Evolutionary conservation across 2,113 vertebrate genomes (phyloP).

Genomic region (Leptobrachium ailaonicum): DNA sequence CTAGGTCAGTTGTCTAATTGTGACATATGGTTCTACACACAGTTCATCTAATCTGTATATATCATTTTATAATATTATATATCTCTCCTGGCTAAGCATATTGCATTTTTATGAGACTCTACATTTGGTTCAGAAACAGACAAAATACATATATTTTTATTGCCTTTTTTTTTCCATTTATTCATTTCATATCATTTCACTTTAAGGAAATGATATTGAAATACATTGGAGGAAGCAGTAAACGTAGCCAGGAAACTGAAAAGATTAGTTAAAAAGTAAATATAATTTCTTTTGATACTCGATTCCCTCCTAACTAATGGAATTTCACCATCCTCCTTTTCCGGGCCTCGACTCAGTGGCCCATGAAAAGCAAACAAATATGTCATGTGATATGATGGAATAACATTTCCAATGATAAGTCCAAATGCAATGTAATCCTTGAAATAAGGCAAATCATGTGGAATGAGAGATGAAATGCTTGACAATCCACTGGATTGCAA

Average conservation of each 20-base stretch:
- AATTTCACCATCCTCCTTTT: slow-evolving; percentile 26
- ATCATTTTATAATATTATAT: neutral
- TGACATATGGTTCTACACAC: neutral
- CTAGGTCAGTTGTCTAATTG: neutral
- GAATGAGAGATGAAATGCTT: neutral
- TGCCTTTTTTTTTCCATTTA: neutral
- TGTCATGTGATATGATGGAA: slow-evolving; percentile 20
- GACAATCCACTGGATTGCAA: slow-evolving; percentile 1
- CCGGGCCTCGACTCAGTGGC: slow-evolving; percentile 8
- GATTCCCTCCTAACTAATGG: slow-evolving; percentile 25
- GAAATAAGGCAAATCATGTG: slow-evolving; percentile 21
- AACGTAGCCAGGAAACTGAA: slow-evolving; percentile 29
- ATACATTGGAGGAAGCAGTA: slow-evolving; percentile 11
- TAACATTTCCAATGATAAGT: slow-evolving; percentile 20
- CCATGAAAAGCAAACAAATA: slow-evolving; percentile 30
- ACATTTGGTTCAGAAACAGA: neutral
- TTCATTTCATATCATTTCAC: slow-evolving; percentile 17
- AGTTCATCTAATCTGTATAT: neutral
- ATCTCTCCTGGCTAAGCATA: neutral
- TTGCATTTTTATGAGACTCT: neutral
- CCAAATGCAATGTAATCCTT: slow-evolving; percentile 24
- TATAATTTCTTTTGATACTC: slow-evolving; percentile 29
- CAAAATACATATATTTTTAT: neutral
- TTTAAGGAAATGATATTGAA: slow-evolving; percentile 30
- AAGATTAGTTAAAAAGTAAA: slow-evolving; percentile 29